Evolutionary conservation across 2,113 vertebrate genomes (phyloP).

Genomic region (Mungos mungo): DNA sequence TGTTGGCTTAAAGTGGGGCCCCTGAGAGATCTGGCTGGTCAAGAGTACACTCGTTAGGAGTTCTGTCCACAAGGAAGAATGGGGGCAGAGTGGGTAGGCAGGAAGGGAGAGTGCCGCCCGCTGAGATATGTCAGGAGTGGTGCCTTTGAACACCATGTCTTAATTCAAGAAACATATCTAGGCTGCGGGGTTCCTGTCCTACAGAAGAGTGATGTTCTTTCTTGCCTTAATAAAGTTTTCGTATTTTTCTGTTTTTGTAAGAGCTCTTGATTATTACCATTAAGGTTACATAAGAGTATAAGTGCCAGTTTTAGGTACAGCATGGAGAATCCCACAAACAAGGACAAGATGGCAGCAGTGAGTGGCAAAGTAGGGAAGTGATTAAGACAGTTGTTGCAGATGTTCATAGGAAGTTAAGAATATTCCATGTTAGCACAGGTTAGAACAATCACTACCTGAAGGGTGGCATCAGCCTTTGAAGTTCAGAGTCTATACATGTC

Average conservation of each 20-base stretch:
- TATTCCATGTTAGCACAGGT: background rate
- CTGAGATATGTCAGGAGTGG: background rate
- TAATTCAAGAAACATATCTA: background rate
- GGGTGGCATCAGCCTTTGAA: background rate
- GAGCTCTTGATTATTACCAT: background rate
- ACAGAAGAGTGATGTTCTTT: background rate
- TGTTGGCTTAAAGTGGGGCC: background rate
- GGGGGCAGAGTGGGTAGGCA: background rate
- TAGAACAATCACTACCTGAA: background rate
- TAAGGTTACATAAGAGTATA: background rate
- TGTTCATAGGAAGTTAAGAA: background rate
- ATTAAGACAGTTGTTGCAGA: background rate
- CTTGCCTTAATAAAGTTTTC: background rate
- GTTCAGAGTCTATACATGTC: background rate
- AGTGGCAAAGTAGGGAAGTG: background rate
- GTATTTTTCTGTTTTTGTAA: background rate
- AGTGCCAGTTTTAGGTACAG: background rate
- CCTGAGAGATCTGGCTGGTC: background rate
- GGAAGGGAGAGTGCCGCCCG: background rate
- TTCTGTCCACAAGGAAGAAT: background rate
- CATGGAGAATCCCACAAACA: background rate
- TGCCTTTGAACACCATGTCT: background rate
- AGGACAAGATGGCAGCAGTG: background rate
- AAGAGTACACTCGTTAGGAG: background rate
- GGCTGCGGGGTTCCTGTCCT: background rate